Evolutionary conservation across 1,140 invertebrate genomes (phyloP).

Genomic region (Solenopsis fugax): DNA sequence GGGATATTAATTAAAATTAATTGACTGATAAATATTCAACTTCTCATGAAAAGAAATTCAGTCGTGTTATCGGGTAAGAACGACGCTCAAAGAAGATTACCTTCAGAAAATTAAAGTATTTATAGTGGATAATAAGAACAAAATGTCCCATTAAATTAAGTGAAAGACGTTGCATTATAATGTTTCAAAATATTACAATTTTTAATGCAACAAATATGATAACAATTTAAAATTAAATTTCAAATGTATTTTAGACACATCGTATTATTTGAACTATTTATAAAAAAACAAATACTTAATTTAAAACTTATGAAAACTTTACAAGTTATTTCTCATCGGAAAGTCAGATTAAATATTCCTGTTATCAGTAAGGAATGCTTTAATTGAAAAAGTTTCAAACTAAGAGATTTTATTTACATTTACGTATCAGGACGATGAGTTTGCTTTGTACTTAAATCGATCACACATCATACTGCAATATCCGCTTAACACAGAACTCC

Average conservation of each 20-base stretch:
- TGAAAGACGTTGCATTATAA: background rate
- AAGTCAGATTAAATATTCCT: slow-evolving; percentile 27
- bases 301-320: slow-evolving; percentile 4
- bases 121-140: background rate
- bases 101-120: slow-evolving; percentile 5
- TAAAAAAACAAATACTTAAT: slow-evolving; percentile 12
- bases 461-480: slow-evolving; percentile 62
- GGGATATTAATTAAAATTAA: background rate
- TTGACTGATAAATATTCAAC: background rate
- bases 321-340: slow-evolving; percentile 7
- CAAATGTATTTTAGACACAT: background rate
- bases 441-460: slow-evolving; percentile 4
- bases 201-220: background rate
- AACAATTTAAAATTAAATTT: background rate
- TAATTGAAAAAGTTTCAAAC: slow-evolving; percentile 35
- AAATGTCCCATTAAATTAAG: background rate
- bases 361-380: slow-evolving; percentile 13
- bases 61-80: background rate
- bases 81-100: background rate
- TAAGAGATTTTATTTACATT: slow-evolving; percentile 9
- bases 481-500: slow-evolving; percentile 72
- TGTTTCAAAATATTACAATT: background rate
- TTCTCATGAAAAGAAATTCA: background rate
- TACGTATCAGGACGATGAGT: background rate
- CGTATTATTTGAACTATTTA: background rate